These are phyloP conservation scores for Bungarus multicinctus DNA, from an alignment of 2,113 vertebrate genomes.

Conservation along the genomic window DNA sequence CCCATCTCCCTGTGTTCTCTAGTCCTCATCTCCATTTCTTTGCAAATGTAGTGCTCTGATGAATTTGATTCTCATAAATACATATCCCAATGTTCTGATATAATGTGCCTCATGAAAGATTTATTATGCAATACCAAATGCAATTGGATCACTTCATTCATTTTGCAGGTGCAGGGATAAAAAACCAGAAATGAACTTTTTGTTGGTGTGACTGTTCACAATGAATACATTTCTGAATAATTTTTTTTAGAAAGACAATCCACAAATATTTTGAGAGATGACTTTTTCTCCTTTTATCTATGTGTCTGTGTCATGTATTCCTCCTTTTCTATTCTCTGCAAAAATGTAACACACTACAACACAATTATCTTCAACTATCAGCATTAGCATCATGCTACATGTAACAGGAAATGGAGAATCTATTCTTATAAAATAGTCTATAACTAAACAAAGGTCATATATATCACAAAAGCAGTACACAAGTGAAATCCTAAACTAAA, in stretches of 20 bases:
- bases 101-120: background rate
- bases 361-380: background rate
- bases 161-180: background rate
- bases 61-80: background rate
- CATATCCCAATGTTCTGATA: background rate
- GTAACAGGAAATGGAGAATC: background rate
- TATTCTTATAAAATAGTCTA: background rate
- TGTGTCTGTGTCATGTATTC: background rate
- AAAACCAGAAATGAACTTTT: background rate
- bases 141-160: background rate
- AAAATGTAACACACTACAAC: background rate
- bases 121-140: background rate
- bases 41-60: background rate
- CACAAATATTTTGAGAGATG: background rate
- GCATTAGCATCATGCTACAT: rapidly evolving
- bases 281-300: background rate
- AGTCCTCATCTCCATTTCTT: background rate
- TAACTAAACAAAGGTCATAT: rapidly evolving
- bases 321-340: background rate
- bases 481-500: background rate
- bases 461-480: slow-evolving; percentile 1
- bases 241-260: background rate
- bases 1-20: background rate
- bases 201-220: background rate
- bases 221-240: background rate